Evolutionary conservation across 2,888 invertebrate genomes (phyloP).

Genomic region (Coecobrya sp.): DNA sequence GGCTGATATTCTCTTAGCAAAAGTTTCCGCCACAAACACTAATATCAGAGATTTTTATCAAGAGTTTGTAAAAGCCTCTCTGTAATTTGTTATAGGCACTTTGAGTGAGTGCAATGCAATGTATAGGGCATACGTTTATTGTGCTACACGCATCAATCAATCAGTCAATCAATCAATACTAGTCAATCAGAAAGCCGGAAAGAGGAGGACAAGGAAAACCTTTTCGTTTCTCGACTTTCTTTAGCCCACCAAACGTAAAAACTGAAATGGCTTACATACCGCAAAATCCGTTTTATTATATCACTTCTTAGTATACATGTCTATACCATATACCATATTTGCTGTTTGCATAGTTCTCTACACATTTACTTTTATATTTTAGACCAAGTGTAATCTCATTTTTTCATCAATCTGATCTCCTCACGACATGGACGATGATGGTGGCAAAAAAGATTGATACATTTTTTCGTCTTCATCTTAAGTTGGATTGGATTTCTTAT

Average conservation of each 20-base stretch:
- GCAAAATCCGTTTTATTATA: not conserved
- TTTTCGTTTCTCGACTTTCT: constrained; percentile 51
- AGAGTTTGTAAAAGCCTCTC: not conserved
- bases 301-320: not conserved
- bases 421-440: constrained; percentile 50
- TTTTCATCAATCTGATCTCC: constrained; percentile 71
- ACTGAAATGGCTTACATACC: constrained; percentile 18
- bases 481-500: constrained; percentile 34
- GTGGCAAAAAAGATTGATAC: constrained; percentile 68
- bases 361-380: not conserved
- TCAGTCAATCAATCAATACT: constrained; percentile 74
- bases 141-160: constrained; percentile 23
- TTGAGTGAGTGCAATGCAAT: not conserved
- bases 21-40: not conserved
- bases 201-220: constrained; percentile 75
- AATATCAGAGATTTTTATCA: constrained; percentile 48
- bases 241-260: not conserved
- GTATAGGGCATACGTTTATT: not conserved
- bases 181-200: constrained; percentile 75
- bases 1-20: not conserved
- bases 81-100: not conserved
- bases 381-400: constrained; percentile 47
- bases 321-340: not conserved
- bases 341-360: not conserved
- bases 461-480: constrained; percentile 54